Conservation (phyloP, 1,140 invertebrate species). For the Zaprionus tsacasi region DNA sequence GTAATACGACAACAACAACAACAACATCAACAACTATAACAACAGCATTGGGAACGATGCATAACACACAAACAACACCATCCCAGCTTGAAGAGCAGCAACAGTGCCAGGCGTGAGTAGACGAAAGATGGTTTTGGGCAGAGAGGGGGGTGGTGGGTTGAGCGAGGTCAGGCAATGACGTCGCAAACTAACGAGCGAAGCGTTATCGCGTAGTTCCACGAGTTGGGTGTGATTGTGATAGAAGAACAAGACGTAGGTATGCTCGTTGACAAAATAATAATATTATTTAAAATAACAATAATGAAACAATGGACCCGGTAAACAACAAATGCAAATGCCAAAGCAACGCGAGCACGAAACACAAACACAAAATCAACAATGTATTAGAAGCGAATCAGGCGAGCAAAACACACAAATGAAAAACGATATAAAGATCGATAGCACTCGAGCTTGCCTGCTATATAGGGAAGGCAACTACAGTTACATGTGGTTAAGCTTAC, state of each 20-base stretch:
- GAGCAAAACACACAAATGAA: constrained; percentile 62
- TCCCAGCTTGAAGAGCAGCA: not conserved
- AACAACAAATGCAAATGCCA: constrained; percentile 13
- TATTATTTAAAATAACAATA: not conserved
- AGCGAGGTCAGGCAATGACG: constrained; percentile 2
- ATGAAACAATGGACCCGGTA: not conserved
- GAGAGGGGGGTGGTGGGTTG: not conserved
- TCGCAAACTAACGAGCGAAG: constrained; percentile 6
- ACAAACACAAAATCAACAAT: constrained; percentile 12
- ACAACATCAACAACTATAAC: constrained; percentile 12
- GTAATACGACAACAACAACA: constrained; percentile 13
- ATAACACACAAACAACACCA: constrained; percentile 24
- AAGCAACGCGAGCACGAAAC: not conserved
- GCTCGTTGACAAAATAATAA: constrained; percentile 5
- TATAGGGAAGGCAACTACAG: not conserved
- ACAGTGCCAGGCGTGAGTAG: constrained; percentile 57
- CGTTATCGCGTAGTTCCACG: constrained; percentile 22
- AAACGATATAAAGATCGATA: constrained; percentile 28
- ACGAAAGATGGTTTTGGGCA: not conserved
- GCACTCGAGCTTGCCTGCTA: constrained; percentile 44
- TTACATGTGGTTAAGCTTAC: not conserved
- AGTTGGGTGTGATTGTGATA: not conserved
- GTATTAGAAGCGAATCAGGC: constrained; percentile 36
- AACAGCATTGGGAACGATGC: constrained; percentile 1
- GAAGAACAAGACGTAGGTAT: constrained; percentile 4